Evolutionary conservation across 2,113 vertebrate genomes (phyloP).

Genomic region (Picathartes gymnocephalus): DNA sequence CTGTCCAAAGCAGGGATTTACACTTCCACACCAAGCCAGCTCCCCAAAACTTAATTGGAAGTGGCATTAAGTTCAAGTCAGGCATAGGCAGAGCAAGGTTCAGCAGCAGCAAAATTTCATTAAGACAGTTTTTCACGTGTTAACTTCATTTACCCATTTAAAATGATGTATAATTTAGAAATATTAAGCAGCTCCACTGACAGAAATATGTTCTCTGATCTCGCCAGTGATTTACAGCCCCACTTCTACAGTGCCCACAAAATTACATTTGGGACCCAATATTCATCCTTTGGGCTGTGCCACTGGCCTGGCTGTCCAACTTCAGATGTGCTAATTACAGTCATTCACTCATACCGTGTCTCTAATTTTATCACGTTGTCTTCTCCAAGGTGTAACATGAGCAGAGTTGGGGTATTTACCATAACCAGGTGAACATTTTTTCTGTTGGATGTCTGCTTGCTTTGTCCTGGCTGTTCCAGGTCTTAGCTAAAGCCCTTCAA

Average conservation of each 20-base stretch:
- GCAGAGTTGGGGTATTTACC: neutral
- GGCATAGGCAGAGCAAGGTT: neutral
- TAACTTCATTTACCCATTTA: conserved; percentile 6
- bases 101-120: neutral
- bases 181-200: neutral
- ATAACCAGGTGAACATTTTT: neutral
- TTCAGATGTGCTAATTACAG: neutral
- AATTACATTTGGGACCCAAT: neutral
- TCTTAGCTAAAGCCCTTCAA: neutral
- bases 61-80: neutral
- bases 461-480: neutral
- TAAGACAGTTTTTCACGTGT: neutral
- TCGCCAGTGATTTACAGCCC: neutral
- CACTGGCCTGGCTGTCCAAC: neutral
- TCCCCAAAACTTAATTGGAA: neutral
- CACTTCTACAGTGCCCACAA: neutral
- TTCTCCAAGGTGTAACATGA: neutral
- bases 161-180: neutral
- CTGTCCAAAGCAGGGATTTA: neutral
- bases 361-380: neutral
- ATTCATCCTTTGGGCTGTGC: neutral
- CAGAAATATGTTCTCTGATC: neutral
- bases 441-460: neutral
- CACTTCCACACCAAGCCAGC: neutral
- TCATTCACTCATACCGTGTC: neutral